phyloP scores from a whole-genome alignment of 2,797 vertebrate species.

The Ctenosaura bakeri region DNA sequence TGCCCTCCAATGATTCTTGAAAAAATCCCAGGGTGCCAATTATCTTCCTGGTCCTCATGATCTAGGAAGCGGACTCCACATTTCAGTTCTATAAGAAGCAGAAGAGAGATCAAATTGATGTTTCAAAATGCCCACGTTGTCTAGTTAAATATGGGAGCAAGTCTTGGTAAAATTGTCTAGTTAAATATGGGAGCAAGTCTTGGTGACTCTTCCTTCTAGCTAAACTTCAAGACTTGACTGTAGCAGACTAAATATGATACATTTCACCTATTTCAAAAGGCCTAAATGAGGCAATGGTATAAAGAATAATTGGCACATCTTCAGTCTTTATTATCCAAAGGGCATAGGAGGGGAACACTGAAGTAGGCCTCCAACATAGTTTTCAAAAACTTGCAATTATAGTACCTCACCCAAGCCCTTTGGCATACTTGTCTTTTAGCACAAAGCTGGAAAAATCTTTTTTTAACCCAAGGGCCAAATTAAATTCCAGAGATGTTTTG shows the following conservation, averaged over 20 bases:
- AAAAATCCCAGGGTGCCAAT: conserved; percentile 20
- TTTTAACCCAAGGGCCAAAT: too few species aligned
- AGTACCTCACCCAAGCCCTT: not conserved
- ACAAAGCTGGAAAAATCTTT: not conserved
- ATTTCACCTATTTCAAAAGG: not conserved
- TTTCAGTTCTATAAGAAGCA: conserved; percentile 17
- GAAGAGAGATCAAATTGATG: not conserved
- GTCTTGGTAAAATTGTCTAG: not conserved
- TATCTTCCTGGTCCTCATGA: not conserved
- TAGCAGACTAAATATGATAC: not conserved
- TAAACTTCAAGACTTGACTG: not conserved
- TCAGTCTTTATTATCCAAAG: not conserved
- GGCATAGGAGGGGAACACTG: not conserved
- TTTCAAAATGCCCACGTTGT: not conserved
- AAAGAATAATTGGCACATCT: not conserved
- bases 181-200: not conserved
- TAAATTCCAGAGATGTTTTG: too few species aligned
- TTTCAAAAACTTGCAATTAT: not conserved
- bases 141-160: not conserved
- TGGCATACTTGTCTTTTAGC: not conserved
- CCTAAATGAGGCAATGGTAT: not conserved
- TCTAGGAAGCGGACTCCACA: not conserved
- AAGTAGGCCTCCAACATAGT: not conserved
- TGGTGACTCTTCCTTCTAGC: not conserved
- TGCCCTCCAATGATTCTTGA: conserved; percentile 12